Percentiles rank a stretch among this genome's conserved stretches.
phyloP scores from a whole-genome alignment of 2,797 vertebrate genomes.

The Sorex maritimensis region DNA sequence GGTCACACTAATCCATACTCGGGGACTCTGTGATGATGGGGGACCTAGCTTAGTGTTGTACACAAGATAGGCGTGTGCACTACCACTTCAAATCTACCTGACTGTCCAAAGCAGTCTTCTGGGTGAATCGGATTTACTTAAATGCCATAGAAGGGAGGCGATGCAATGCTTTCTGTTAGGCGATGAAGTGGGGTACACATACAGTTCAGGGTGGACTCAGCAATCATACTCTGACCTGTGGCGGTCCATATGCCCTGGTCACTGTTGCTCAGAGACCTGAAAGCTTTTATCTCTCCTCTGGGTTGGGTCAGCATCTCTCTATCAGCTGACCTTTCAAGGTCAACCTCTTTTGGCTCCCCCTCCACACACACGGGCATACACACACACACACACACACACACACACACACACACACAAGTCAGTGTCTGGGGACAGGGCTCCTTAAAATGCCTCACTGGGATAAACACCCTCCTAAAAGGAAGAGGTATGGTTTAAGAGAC shows the following conservation, averaged over 20 bases:
- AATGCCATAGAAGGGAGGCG: neutral
- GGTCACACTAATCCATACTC: too few relatives aligned
- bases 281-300: neutral
- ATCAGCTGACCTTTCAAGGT: neutral
- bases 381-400: neutral
- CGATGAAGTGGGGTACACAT: too few relatives aligned
- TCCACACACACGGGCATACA: neutral
- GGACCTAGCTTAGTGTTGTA: too few relatives aligned
- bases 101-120: neutral
- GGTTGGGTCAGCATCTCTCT: neutral
- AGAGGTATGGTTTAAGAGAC: neutral
- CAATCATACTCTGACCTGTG: too few relatives aligned
- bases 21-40: too few relatives aligned
- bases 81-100: rapidly evolving
- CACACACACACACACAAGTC: too few relatives aligned
- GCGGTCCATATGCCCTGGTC: neutral
- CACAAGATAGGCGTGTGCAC: too few relatives aligned
- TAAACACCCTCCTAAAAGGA: neutral
- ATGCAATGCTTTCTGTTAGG: neutral
- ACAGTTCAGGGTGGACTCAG: neutral
- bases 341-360: neutral
- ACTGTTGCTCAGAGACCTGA: neutral
- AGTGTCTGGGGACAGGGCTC: neutral
- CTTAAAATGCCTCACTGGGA: too few relatives aligned
- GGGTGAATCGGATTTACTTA: neutral